Base-by-base conservation (phyloP, 2,888 invertebrate genomes). In the Philereme transversata region DNA sequence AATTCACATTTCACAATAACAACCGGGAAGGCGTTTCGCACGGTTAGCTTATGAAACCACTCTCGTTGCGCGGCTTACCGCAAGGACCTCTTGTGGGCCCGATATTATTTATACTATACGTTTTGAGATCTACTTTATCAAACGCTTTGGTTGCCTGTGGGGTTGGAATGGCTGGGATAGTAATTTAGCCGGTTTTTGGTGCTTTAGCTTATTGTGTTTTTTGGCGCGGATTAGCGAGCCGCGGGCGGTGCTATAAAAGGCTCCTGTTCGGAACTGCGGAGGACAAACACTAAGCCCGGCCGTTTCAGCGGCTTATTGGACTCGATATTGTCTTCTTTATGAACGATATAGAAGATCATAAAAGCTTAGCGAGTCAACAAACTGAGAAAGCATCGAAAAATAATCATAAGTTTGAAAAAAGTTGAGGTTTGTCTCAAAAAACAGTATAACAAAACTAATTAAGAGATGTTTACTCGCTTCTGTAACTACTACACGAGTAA, bases 61-160 rank as follows among this genome's bases (percentile, higher is more conserved):
- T 88, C 83, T 83, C 78, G 81, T 79, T 79, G 76, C 76, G 71
- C 60, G 82, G 87, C 85, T 84, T 85, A 88, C 90, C 88, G 84
- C 90, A 84, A 90, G 88, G 88, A 82, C 86, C 88, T 83, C 89
- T 90, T 85, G 80, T 84, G 82, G 83, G 83, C 80, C 83, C 84
- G 79, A 79, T 87, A 85, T 86, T 88, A 90, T 90, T 89, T 90
- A 89, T 89, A 87, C 86, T 85, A 82, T 83, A 82, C 86, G 85
- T 89, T 88, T 88, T 88, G 89, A 88, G 89, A 88, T 90, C 89
- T 88, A 90, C 90, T 91, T 90, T 90, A 90, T 90, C 90, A 90
- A 90, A 89, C 79, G 88, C 84, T 88, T 88, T 86, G 83, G 85
- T 87, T 87, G 82, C 78, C 72, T 75, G 81, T 84, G 84, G 90